Percentiles rank a stretch among this genome's conserved stretches.
Conservation (phyloP, 2,113 vertebrate genomes). For the Casuarius casuarius region DNA sequence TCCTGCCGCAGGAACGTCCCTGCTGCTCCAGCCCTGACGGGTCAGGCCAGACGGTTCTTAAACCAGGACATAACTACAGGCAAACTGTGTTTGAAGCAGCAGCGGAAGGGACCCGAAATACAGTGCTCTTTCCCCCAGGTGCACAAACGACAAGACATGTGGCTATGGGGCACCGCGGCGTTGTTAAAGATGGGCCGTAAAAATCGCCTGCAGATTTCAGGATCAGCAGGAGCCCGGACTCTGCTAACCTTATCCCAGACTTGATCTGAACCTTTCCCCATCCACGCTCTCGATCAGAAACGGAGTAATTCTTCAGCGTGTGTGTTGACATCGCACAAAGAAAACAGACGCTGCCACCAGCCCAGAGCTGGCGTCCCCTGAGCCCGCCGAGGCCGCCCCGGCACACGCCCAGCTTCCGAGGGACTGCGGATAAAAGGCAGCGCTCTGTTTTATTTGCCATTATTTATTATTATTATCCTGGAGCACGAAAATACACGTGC, state of each 20-base stretch:
- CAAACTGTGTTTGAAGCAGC: background rate
- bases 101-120: too few relatives aligned
- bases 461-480: background rate
- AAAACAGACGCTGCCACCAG: background rate
- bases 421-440: background rate
- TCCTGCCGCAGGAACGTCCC: rapidly evolving
- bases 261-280: background rate
- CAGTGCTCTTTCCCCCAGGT: background rate
- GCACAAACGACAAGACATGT: rapidly evolving
- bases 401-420: rapidly evolving
- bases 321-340: rapidly evolving
- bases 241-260: background rate
- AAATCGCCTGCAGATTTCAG: rapidly evolving
- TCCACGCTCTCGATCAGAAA: rapidly evolving
- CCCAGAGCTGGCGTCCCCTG: background rate
- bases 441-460: rapidly evolving
- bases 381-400: rapidly evolving
- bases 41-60: background rate
- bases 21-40: rapidly evolving
- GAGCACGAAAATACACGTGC: rapidly evolving
- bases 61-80: background rate
- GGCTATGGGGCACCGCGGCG: rapidly evolving
- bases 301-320: background rate
- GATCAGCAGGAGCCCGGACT: rapidly evolving
- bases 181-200: rapidly evolving